Percentiles rank a stretch among this genome's conserved stretches.
phyloP scores from a whole-genome alignment of 2,888 invertebrate genomes.

The Pachycephus smyrnensis region DNA sequence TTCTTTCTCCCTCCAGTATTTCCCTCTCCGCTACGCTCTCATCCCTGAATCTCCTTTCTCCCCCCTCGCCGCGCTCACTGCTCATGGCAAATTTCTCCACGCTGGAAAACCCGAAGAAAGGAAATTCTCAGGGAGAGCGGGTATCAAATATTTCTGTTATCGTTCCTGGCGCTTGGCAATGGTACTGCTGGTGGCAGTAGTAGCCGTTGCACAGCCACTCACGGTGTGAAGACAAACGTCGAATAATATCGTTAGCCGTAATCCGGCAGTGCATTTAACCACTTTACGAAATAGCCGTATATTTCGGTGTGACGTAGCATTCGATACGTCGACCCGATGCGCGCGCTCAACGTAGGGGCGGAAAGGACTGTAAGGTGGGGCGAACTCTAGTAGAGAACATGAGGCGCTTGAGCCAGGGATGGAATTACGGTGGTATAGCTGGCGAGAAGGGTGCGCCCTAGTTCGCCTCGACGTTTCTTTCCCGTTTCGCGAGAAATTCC shows the following conservation, averaged over 20 bases:
- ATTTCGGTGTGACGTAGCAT: slow-evolving; percentile 61
- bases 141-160: background rate
- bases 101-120: slow-evolving; percentile 5
- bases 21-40: slow-evolving; percentile 17
- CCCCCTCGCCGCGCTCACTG: slow-evolving; percentile 30
- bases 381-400: slow-evolving; percentile 12
- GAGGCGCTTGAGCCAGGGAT: slow-evolving; percentile 16
- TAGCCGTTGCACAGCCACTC: background rate
- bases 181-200: background rate
- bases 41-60: slow-evolving; percentile 31
- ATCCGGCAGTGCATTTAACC: slow-evolving; percentile 65
- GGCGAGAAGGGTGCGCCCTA: slow-evolving; percentile 63
- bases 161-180: background rate
- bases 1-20: background rate
- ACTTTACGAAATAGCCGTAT: slow-evolving; percentile 62
- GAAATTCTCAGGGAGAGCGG: background rate
- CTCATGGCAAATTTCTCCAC: slow-evolving; percentile 26
- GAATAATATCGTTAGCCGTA: slow-evolving; percentile 37
- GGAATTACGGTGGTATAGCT: slow-evolving; percentile 22
- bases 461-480: slow-evolving; percentile 51
- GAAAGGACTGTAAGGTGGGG: slow-evolving; percentile 9
- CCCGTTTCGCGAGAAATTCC: background rate
- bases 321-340: slow-evolving; percentile 58
- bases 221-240: slow-evolving; percentile 4
- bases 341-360: slow-evolving; percentile 5